phyloP scores from a whole-genome alignment of 37 sponge, comb jelly and placozoan genomes.

The Eunapius fragilis region DNA sequence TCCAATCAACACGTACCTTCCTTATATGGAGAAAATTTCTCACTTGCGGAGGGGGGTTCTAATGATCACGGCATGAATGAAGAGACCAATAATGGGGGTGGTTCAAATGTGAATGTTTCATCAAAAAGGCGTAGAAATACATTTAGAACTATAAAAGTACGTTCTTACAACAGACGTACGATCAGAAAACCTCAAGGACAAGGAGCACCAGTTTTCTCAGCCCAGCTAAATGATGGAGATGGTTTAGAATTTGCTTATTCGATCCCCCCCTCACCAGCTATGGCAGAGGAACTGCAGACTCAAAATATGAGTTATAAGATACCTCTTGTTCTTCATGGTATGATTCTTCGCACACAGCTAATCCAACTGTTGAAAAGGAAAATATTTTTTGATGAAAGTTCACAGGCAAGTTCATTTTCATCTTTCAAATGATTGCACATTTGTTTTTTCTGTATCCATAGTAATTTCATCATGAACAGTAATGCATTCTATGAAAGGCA shows the following conservation, averaged over 20 bases:
- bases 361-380: slow-evolving; percentile 79
- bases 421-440: neutral
- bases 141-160: neutral
- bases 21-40: slow-evolving; percentile 16
- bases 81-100: neutral
- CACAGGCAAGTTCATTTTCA: slow-evolving; percentile 22
- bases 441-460: neutral
- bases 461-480: no score
- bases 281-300: neutral
- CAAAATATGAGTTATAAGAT: neutral
- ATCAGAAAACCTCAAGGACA: neutral
- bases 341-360: slow-evolving; percentile 90
- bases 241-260: neutral
- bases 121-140: neutral
- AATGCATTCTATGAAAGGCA: no score
- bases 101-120: neutral
- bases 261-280: neutral
- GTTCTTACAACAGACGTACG: neutral
- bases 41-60: neutral
- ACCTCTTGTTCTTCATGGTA: slow-evolving; percentile 65
- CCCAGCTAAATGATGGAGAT: neutral
- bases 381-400: slow-evolving; percentile 43
- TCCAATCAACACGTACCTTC: slow-evolving; percentile 12
- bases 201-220: neutral
- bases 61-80: neutral